Evolutionary conservation across 1,140 invertebrate genomes (phyloP).

Genomic region (Sarcophaga bullata): DNA sequence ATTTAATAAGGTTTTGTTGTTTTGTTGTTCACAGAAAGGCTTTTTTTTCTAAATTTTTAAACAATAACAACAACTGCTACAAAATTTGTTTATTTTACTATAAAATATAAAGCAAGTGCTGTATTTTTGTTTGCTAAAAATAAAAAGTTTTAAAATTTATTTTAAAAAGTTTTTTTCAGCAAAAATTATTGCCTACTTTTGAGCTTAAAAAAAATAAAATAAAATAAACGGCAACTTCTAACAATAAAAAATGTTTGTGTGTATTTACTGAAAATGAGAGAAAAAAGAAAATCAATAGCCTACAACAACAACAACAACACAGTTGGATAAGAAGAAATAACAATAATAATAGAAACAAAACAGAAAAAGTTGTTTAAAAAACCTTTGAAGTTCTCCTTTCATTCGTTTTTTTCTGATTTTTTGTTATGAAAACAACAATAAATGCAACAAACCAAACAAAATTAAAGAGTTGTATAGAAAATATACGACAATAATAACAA

Average conservation of each 20-base stretch:
- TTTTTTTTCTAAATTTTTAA: background rate
- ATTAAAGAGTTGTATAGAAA: background rate
- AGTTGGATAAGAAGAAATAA: background rate
- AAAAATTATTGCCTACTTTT: slow-evolving; percentile 16
- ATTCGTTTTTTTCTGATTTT: background rate
- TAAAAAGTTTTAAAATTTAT: background rate
- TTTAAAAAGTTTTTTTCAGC: background rate
- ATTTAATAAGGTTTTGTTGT: no score
- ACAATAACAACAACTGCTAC: background rate
- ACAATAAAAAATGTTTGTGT: background rate
- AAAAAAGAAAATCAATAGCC: background rate
- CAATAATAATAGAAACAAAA: slow-evolving; percentile 1
- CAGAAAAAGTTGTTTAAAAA: background rate
- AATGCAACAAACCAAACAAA: background rate
- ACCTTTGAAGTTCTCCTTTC: background rate
- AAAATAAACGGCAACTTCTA: background rate
- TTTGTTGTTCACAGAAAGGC: no score
- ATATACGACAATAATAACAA: no score
- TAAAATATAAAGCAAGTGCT: slow-evolving; percentile 4
- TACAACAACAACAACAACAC: background rate
- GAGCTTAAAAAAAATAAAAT: background rate
- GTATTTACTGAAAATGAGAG: background rate
- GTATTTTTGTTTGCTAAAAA: background rate
- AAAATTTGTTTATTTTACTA: background rate
- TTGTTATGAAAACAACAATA: background rate